Evolutionary conservation across 2,888 invertebrate genomes (phyloP).

Genomic region (Parascotia fuliginaria): DNA sequence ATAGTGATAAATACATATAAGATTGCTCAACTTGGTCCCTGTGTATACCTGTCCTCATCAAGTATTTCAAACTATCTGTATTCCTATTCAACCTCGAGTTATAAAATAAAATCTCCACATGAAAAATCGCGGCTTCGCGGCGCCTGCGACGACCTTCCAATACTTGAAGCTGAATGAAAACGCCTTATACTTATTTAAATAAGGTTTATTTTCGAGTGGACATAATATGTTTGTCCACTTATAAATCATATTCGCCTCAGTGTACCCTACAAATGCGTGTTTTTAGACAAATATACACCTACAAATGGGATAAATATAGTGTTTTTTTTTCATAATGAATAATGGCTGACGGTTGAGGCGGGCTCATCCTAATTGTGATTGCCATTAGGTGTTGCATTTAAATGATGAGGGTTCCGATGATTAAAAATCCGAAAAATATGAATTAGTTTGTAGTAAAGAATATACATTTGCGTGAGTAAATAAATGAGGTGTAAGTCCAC

Average conservation of each 20-base stretch:
- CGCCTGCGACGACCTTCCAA: constrained; percentile 65
- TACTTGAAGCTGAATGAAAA: constrained; percentile 18
- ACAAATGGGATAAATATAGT: constrained; percentile 70
- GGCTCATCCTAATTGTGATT: constrained; percentile 56
- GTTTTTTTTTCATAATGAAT: constrained; percentile 54
- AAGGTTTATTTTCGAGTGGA: constrained; percentile 42
- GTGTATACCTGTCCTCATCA: constrained; percentile 40
- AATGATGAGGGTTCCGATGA: constrained; percentile 35
- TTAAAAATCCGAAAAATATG: constrained; percentile 17
- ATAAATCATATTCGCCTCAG: constrained; percentile 81
- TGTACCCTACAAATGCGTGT: constrained; percentile 71
- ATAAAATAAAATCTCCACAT: constrained; percentile 74
- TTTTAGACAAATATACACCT: constrained; percentile 76
- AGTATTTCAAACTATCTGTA: constrained; percentile 54
- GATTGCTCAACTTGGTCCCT: constrained; percentile 30
- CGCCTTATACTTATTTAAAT: constrained; percentile 33
- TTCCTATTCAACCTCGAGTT: constrained; percentile 72
- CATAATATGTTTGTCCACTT: constrained; percentile 34
- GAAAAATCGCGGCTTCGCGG: constrained; percentile 75
- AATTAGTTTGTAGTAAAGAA: neutral
- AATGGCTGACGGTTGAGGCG: constrained; percentile 59
- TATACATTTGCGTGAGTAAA: neutral
- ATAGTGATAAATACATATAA: too few species aligned
- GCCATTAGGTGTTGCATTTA: constrained; percentile 50
- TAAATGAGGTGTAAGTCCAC: neutral